Base-by-base conservation (phyloP, 35 echinoderm and acorn worm genomes). In the Amphiura filiformis region DNA sequence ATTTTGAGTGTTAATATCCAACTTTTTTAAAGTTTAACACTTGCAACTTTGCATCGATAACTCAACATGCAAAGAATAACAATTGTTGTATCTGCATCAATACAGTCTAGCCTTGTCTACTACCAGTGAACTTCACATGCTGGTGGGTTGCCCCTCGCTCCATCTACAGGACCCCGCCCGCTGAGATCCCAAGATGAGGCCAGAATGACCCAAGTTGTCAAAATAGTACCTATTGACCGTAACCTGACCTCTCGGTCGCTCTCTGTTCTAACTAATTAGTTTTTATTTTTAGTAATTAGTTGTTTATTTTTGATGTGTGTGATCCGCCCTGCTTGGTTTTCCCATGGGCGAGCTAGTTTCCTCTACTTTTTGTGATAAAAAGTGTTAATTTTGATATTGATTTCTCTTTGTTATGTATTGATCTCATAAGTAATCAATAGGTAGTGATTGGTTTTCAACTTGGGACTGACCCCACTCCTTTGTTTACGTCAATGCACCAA, bases 241-340 rank as follows among this genome's bases (percentile, higher is more conserved):
- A 2, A 1, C 7, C 61, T 30, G 28, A 70, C 61, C 61, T 70
- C 28, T 70, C 61, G 61, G 61, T 70, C 26, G 15, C 28, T 70
- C 61, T 30, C 28, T 30, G 28, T 70, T 70, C 61, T 70, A n/a
- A 15, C 61, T 70, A 70, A 70, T 70, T 70, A 70, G 61, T 70
- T 18, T n/a, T 11, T 70, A 70, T 70, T 70, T 70, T 70, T 70
- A 30, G 61, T 70, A 70, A 70, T 70, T 70, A 70, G 28, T 11
- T 70, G 61, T 70, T 70, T 70, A 70, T 70, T 70, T 70, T 11
- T n/a, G 28, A 70, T 52, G 61, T 70, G 61, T 70, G 61, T 70
- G 61, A 70, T 70, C 61, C 26, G 2, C 61, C 28, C 61, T 18
- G 61, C 28, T 70, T 70, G 61, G 26, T 70, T 70, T 70, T 70